Conservation (phyloP, 2,797 vertebrate species). For the Apodemus agrarius region DNA sequence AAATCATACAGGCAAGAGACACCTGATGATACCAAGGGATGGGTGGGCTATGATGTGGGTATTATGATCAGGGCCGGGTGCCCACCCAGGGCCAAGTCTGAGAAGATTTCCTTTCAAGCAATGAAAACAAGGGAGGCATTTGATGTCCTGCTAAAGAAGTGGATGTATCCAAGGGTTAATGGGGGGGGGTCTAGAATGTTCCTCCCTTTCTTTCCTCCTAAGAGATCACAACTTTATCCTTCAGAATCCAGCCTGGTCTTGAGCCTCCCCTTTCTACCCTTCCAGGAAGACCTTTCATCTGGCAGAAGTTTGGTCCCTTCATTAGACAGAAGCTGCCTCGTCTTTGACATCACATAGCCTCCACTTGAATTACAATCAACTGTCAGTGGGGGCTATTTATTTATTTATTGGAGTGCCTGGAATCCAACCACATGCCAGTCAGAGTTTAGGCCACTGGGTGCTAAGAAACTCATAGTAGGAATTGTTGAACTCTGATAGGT, state of each 20-base stretch:
- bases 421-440: not conserved
- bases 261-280: not conserved
- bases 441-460: not conserved
- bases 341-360: not conserved
- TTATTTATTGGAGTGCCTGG: not conserved
- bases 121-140: not conserved
- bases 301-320: not conserved
- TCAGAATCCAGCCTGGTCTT: not conserved
- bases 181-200: not conserved
- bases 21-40: too few species aligned
- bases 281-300: not conserved
- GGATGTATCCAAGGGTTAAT: not conserved
- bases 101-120: not conserved
- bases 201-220: not conserved
- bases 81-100: not conserved
- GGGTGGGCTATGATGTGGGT: not conserved
- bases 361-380: not conserved
- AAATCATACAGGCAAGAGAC: not conserved
- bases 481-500: not conserved
- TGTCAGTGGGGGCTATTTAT: not conserved
- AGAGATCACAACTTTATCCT: not conserved
- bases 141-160: not conserved
- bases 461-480: too few species aligned
- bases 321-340: not conserved
- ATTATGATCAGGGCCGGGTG: too few species aligned